Evolutionary conservation across 2,797 vertebrate genomes (phyloP).

Genomic region (Novumbra hubbsi): DNA sequence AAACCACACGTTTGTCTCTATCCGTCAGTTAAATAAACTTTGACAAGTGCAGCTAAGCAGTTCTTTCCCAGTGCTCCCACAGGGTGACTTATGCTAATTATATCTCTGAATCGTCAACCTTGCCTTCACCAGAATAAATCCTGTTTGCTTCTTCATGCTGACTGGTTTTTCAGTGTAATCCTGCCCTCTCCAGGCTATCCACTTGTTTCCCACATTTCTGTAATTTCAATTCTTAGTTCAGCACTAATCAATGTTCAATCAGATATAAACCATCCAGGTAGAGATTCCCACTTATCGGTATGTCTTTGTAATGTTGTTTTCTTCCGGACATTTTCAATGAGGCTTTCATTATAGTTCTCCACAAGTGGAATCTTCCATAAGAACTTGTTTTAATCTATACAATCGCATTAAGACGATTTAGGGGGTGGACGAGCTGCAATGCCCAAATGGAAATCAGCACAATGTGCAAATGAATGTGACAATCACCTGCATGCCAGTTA

Average conservation of each 20-base stretch:
- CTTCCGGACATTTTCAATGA: background rate
- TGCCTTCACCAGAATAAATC: constrained; percentile 39
- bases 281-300: background rate
- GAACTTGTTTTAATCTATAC: background rate
- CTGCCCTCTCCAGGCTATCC: constrained; percentile 33
- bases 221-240: constrained; percentile 1
- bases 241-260: constrained; percentile 9
- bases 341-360: background rate
- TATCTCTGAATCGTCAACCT: constrained; percentile 45
- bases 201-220: background rate
- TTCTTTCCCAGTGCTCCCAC: constrained; percentile 35
- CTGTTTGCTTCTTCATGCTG: constrained; percentile 46
- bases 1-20: constrained; percentile 25
- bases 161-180: constrained; percentile 43
- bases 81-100: constrained; percentile 55
- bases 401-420: background rate
- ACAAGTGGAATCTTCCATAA: background rate
- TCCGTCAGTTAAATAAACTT: constrained; percentile 47
- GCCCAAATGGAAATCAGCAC: background rate
- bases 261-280: constrained; percentile 4
- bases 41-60: constrained; percentile 44
- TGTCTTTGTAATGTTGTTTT: background rate
- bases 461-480: constrained; percentile 16
- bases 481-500: constrained; percentile 13
- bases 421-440: background rate